These are phyloP conservation scores for Siniperca knerii DNA, from an alignment of 2,113 vertebrate genomes.

Conservation along the genomic window DNA sequence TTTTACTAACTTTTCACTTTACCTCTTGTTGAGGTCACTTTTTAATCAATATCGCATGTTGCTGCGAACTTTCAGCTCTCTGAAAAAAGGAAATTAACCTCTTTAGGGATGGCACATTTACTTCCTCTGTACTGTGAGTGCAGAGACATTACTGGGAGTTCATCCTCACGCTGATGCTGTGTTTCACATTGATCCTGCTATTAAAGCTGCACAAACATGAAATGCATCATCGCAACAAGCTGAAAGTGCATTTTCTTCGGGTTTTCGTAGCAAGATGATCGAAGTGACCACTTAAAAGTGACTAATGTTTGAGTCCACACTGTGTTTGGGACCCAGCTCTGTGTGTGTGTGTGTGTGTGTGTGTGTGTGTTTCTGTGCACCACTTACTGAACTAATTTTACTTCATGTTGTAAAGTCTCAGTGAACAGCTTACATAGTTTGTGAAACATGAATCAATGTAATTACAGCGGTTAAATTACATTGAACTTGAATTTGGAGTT, in stretches of 20 bases:
- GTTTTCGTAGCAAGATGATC: not conserved
- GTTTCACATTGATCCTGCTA: not conserved
- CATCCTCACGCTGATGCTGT: not conserved
- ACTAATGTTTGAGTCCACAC: not conserved
- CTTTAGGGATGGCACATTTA: not conserved
- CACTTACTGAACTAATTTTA: too few species aligned
- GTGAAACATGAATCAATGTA: not conserved
- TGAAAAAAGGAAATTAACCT: not conserved
- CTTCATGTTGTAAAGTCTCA: not conserved
- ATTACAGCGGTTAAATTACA: not conserved
- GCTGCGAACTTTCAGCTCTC: not conserved
- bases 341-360: not conserved
- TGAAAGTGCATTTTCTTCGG: not conserved
- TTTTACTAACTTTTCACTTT: not conserved
- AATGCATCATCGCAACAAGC: constrained; percentile 23
- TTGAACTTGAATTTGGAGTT: not conserved
- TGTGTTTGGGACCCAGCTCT: not conserved
- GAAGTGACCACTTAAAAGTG: constrained; percentile 6
- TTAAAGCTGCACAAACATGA: constrained; percentile 7
- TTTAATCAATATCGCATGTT: not conserved
- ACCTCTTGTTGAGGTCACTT: not conserved
- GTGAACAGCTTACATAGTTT: not conserved
- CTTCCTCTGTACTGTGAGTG: not conserved
- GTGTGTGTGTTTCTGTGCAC: not conserved
- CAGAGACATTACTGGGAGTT: not conserved